Evolutionary conservation across 2,797 vertebrate genomes (phyloP).

Genomic region (Ctenosaura bakeri): DNA sequence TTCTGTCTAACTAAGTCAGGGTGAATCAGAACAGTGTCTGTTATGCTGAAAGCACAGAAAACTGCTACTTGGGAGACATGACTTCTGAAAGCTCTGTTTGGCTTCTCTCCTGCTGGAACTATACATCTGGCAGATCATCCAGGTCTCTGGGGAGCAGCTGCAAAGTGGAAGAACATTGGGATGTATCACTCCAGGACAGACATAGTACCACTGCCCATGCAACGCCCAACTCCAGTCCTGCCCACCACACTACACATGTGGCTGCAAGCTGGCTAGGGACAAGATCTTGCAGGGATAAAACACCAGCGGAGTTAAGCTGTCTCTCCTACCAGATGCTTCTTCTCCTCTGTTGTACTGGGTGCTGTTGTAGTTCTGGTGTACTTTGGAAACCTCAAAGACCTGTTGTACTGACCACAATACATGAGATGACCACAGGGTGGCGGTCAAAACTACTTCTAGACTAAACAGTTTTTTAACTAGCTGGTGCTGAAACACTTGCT

Average conservation of each 20-base stretch:
- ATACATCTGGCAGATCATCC: too few relatives aligned
- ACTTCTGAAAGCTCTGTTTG: neutral
- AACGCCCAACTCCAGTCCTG: too few relatives aligned
- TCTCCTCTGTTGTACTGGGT: too few relatives aligned
- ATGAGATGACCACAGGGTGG: constrained; percentile 41
- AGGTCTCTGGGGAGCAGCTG: neutral
- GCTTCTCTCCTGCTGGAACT: neutral
- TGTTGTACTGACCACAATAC: neutral
- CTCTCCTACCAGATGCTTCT: neutral
- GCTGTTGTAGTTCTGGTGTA: neutral
- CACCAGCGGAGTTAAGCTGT: neutral
- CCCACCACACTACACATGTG: neutral
- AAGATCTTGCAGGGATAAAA: too few relatives aligned
- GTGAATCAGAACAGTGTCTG: neutral
- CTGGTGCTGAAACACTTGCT: neutral
- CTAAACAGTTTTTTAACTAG: neutral
- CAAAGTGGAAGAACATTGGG: too few relatives aligned
- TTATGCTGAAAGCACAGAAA: neutral
- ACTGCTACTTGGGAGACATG: neutral
- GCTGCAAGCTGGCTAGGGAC: too few relatives aligned
- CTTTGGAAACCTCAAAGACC: neutral
- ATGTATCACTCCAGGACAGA: too few relatives aligned
- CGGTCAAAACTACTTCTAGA: neutral
- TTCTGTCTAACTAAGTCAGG: neutral
- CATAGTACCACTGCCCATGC: neutral